Base-by-base conservation (phyloP, 2,113 vertebrate genomes). In the Stigmatopora nigra region DNA sequence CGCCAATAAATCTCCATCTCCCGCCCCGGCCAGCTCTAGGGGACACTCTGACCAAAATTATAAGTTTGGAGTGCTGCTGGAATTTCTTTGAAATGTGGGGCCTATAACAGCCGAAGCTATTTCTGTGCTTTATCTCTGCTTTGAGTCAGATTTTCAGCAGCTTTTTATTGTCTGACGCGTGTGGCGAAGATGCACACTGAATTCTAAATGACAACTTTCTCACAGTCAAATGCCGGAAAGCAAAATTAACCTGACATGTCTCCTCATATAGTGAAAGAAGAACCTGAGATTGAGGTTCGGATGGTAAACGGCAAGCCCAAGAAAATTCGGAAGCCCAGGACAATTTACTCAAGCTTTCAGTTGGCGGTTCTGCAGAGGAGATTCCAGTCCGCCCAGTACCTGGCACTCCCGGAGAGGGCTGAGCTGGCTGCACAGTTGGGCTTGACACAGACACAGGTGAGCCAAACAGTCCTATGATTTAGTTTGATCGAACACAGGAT, bases 231-330 rank as follows among this genome's bases (percentile, higher is more conserved):
- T 7, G 20, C 31, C 2, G 2, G 15, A 2, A 14, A n/a, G 36
- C 57, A 19, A 12, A 41, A 10, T 5, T 59, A 41, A 60, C 36
- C 17, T 41, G 6, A 41, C 1, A 8, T 16, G 0, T 59, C 2
- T 31, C 14, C 13, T 12, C 19, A 16, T 0, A 71, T 90, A 63
- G 92, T 95, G 82, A 95, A 97, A 86, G 94, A 96, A 74, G 95
- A 97, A 68, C 93, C 93, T 2, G 94, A 95, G 72, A 82, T 92
- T 1, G 94, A 95, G 87, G 92, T 95, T 20, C 90, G 94, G 67
- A 94, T 97, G 89, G 94, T 97, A 76, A 97, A 97, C 0, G 95
- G 95, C 70, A 97, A 97, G 69, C 93, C 95, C 44, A 97, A 95
- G 84, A 97, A 97, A 81, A 90, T 97, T 73, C 92, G 95, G 51